phyloP scores from a whole-genome alignment of 2,113 vertebrate species.

The Equus quagga region DNA sequence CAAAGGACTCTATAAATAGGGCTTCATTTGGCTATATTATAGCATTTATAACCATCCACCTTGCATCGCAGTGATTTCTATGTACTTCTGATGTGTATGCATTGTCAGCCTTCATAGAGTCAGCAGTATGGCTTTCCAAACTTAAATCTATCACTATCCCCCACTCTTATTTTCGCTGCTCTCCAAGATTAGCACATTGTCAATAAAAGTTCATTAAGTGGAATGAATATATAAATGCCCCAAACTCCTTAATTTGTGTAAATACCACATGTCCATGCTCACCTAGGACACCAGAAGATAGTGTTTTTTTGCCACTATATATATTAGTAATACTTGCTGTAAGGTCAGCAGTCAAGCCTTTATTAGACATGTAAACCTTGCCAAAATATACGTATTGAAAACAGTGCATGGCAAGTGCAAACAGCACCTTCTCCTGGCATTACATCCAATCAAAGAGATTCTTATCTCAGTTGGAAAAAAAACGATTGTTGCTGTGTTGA shows the following conservation, averaged over 20 bases:
- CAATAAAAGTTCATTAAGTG: slow-evolving; percentile 19
- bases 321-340: background rate
- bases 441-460: background rate
- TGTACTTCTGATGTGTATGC: background rate
- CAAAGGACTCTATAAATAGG: background rate
- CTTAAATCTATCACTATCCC: background rate
- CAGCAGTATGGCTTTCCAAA: background rate
- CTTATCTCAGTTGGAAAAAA: background rate
- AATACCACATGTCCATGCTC: background rate
- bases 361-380: background rate
- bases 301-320: slow-evolving; percentile 7
- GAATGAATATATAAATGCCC: background rate
- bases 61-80: background rate
- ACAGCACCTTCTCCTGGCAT: background rate
- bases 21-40: background rate
- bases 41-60: background rate
- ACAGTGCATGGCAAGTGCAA: background rate
- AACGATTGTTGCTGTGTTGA: background rate
- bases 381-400: slow-evolving; percentile 20
- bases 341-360: background rate
- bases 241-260: background rate
- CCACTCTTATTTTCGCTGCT: background rate
- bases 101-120: background rate
- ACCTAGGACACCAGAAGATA: background rate
- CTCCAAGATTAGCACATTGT: background rate